Conservation (phyloP, 2,888 invertebrate species). For the Pelosia muscerda region DNA sequence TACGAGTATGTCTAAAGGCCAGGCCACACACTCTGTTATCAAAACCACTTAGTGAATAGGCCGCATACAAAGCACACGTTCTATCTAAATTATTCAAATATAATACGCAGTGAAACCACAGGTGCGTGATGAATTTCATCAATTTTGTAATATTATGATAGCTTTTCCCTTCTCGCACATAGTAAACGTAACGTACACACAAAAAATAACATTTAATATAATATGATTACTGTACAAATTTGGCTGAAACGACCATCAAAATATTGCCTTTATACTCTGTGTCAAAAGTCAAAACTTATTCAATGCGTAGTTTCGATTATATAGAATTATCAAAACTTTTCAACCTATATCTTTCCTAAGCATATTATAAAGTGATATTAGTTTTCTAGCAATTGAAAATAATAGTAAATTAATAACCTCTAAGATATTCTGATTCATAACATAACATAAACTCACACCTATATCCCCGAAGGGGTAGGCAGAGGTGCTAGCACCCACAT, state of each 20-base stretch:
- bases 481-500: too few species aligned
- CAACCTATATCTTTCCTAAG: too few species aligned
- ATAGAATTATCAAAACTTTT: too few species aligned
- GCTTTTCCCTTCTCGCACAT: slow-evolving; percentile 27
- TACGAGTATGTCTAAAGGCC: slow-evolving; percentile 33
- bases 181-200: slow-evolving; percentile 21
- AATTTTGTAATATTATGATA: slow-evolving; percentile 43
- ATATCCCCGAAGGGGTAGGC: too few species aligned
- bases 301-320: not conserved
- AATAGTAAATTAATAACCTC: too few species aligned
- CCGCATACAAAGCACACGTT: slow-evolving; percentile 23
- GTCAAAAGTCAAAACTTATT: not conserved
- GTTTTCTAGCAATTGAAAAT: too few species aligned
- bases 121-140: slow-evolving; percentile 50
- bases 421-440: too few species aligned
- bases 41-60: slow-evolving; percentile 25
- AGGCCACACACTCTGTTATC: slow-evolving; percentile 17
- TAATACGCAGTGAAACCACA: slow-evolving; percentile 43
- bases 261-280: too few species aligned
- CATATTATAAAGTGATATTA: too few species aligned
- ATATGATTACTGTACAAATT: not conserved
- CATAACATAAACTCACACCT: too few species aligned
- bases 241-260: not conserved
- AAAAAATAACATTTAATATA: not conserved
- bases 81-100: slow-evolving; percentile 47